Evolutionary conservation across 2,888 invertebrate genomes (phyloP), one percentile per base, ranked within the genome.

Genomic region (Cataglyphis altisquamis): DNA sequence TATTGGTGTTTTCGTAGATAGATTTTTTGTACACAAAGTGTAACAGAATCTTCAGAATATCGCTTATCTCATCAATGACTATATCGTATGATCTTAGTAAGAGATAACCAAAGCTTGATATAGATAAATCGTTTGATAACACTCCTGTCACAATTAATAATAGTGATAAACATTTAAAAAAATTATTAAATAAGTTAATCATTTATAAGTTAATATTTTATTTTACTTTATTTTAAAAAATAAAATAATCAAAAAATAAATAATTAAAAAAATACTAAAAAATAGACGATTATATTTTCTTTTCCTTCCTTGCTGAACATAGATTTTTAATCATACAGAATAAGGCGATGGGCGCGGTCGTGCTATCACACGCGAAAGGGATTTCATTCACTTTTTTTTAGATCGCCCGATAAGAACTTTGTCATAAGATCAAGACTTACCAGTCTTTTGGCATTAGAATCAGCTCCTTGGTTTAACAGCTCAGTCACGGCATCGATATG

Each of bases 401-500:
- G 84, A 55, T 64, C 48, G 39, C 21, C 39, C 15, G 25, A 82
- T 64, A 18, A 48, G 5, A 48, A 48, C 81, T 84, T 83, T 83
- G 80, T 60, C 41, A 6, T 9, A 68, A 60, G 66, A 15, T 88
- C 72, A 63, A 63, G 74, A 94, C 95, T 95, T 94, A 97, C 97
- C 96, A 97, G 96, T 95, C 99, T 96, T 92, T 97, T 96, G 82
- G 97, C 97, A 91, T 97, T 97, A 0, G 98, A 97, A 95, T 99
- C 98, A 0, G 98, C 98, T 73, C 98, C 99, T 95, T 99, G 98
- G 86, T 97, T 97, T 88, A 99, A 95, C 85, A 99, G 95, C 95
- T 98, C 98, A 80, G 96, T 95, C 41, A 98, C 98, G 95, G 98
- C 98, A 72, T 98, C 97, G 89, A 97, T 96, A 95, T 98, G 98